phyloP scores from a whole-genome alignment of 2,888 invertebrate genomes.

The Yponomeuta sedellus region DNA sequence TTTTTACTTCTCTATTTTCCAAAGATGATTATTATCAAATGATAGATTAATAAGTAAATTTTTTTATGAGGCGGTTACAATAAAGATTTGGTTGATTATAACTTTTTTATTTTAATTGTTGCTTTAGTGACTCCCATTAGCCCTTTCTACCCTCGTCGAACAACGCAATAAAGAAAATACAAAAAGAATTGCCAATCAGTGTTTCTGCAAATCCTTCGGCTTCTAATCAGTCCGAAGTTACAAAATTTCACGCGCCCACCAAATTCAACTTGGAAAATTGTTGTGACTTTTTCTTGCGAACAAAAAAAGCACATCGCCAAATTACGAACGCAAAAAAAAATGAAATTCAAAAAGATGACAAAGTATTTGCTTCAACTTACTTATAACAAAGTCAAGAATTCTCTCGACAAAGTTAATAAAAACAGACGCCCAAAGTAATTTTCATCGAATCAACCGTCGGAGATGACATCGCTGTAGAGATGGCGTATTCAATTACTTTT shows the following conservation, averaged over 20 bases:
- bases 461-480: conserved; percentile 44
- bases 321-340: background rate
- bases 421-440: conserved; percentile 37
- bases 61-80: too few relatives aligned
- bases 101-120: too few relatives aligned
- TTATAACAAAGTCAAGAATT: conserved; percentile 13
- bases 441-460: conserved; percentile 59
- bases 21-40: too few relatives aligned
- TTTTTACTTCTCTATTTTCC: too few relatives aligned
- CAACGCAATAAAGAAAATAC: too few relatives aligned
- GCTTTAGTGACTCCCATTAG: too few relatives aligned
- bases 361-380: background rate
- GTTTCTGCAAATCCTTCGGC: background rate
- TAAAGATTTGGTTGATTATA: too few relatives aligned
- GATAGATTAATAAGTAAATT: too few relatives aligned
- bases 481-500: conserved; percentile 64
- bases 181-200: too few relatives aligned
- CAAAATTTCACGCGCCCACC: background rate
- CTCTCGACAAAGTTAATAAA: conserved; percentile 36
- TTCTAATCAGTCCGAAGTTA: background rate
- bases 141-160: too few relatives aligned
- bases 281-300: background rate
- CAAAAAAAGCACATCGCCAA: background rate
- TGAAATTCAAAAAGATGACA: too few relatives aligned
- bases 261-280: background rate